Evolutionary conservation across 1,140 invertebrate species (phyloP).

Genomic region (Atta colombica): DNA sequence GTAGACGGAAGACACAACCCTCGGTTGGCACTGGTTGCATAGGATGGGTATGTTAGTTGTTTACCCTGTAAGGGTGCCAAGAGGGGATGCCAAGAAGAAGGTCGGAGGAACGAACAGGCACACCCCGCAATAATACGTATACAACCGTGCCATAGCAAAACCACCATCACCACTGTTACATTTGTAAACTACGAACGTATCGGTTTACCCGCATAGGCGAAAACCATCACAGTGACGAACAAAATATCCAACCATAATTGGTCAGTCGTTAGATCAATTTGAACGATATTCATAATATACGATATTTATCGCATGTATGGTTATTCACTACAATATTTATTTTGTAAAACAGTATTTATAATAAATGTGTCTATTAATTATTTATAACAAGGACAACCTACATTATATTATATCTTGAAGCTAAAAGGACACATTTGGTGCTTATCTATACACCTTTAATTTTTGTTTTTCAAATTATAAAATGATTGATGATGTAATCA

Average conservation of each 20-base stretch:
- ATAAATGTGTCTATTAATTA: background rate
- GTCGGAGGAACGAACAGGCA: background rate
- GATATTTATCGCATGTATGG: background rate
- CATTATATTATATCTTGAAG: background rate
- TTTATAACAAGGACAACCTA: background rate
- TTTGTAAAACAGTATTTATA: background rate
- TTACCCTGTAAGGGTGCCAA: constrained; percentile 32
- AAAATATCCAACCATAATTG: constrained; percentile 13
- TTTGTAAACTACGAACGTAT: constrained; percentile 37
- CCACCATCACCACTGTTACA: constrained; percentile 20
- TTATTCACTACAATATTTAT: background rate
- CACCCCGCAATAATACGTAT: background rate
- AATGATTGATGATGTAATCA: too few relatives aligned
- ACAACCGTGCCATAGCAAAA: constrained; percentile 17
- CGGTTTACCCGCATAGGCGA: constrained; percentile 11
- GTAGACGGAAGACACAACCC: constrained; percentile 4
- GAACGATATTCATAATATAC: background rate
- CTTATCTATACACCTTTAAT: background rate
- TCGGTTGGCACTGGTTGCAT: background rate
- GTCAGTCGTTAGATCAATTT: background rate
- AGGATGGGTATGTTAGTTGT: constrained; percentile 23
- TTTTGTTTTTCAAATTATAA: background rate
- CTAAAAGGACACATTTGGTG: background rate
- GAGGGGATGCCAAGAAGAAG: constrained; percentile 37
- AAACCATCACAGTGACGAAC: background rate